Base-by-base conservation (phyloP, 2,113 vertebrate species). In the Gulo gulo region DNA sequence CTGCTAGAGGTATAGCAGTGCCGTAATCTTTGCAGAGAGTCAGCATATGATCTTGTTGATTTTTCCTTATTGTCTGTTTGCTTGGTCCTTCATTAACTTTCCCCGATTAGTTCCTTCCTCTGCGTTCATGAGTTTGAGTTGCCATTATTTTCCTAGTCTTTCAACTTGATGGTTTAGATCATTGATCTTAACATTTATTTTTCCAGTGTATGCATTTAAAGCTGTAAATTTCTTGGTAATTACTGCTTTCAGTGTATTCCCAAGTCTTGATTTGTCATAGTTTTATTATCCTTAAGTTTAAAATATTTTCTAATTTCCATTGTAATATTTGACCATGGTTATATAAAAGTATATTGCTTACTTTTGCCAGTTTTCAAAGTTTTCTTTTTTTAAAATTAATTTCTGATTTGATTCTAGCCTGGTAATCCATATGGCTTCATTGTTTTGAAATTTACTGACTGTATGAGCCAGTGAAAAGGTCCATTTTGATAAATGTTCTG, bases 381-480 rank as follows among this genome's bases (percentile, higher is more conserved):
- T 79, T 65, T 20, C 23, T 29, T 88, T 91, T 85, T 73, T 50
- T 86, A n/a, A 74, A 55, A 39, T 13, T 76, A 31, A 59, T 85
- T 97, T 65, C 63, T 89, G 24, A 34, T 69, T 88, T 91, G 71
- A 91, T 84, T 96, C 55, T 50, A 45, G 26, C 74, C 21, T 94
- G 24, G 4, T 95, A 85, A 55, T 76, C 29, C 8, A 11, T 82
- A 11, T n/a, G 45, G 83, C 42, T 76, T 94, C 73, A 47, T 65
- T 89, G 69, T 81, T 81, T 81, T 88, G 57, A 63, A 93, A 74
- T 88, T 8, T 83, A 24, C 59, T 88, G 63, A 78, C 45, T 47
- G 0, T 61, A 6, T 63, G 42, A 42, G 42, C 63, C n/a, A 14
- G 5, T 74, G 18, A 45, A 88, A 80, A 80, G 16, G 7, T 84